Evolutionary conservation across 2,797 vertebrate genomes (phyloP).

Genomic region (Sebastes melanostomus): DNA sequence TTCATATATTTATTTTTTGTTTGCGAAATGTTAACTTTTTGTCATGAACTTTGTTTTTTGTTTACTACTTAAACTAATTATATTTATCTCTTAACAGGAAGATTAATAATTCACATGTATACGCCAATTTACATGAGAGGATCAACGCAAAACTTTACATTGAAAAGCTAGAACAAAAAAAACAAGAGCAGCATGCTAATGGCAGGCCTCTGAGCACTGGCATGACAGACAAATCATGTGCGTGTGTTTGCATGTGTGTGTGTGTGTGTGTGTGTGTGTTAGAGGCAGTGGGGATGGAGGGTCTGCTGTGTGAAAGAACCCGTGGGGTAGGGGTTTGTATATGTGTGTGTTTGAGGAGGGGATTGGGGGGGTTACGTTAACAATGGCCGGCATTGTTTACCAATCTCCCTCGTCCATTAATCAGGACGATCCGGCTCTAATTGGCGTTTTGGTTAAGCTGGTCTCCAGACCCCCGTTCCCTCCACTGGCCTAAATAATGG

Average conservation of each 20-base stretch:
- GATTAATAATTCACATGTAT: not conserved
- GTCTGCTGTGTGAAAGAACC: constrained; percentile 64
- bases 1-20: not conserved
- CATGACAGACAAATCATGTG: constrained; percentile 42
- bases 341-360: not conserved
- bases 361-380: constrained; percentile 54
- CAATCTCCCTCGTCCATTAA: constrained; percentile 80
- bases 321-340: constrained; percentile 40
- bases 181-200: constrained; percentile 49
- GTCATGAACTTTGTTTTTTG: not conserved
- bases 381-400: constrained; percentile 81
- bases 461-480: constrained; percentile 86
- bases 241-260: constrained; percentile 11
- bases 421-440: constrained; percentile 85
- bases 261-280: constrained; percentile 13
- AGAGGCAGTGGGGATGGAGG: constrained; percentile 33
- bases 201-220: constrained; percentile 34
- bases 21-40: not conserved
- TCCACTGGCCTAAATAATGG: constrained; percentile 83
- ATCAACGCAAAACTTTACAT: constrained; percentile 20
- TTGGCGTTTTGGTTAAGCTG: constrained; percentile 92
- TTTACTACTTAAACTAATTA: not conserved
- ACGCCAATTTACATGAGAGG: not conserved
- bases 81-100: not conserved
- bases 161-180: constrained; percentile 11